Evolutionary conservation across 2,888 invertebrate species (phyloP).

Genomic region (Panopea generosa): DNA sequence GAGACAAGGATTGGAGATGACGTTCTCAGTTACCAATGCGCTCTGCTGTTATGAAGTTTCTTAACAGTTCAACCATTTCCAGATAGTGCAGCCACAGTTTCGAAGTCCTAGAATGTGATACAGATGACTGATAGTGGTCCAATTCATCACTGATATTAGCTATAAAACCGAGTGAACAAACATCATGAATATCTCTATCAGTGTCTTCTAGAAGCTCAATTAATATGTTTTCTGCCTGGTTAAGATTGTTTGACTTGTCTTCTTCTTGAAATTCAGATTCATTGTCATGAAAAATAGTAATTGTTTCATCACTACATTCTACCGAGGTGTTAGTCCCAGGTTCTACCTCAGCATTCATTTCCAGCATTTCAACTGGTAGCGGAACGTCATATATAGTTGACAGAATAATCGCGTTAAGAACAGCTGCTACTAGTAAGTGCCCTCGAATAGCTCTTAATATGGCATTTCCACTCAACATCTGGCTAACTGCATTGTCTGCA

Average conservation of each 20-base stretch:
- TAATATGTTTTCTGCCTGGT: not conserved
- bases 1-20: constrained; percentile 45
- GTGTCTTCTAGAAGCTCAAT: too few relatives aligned
- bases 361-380: constrained; percentile 1
- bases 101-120: too few relatives aligned
- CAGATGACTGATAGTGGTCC: too few relatives aligned
- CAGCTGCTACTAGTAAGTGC: constrained; percentile 55
- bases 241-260: not conserved
- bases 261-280: not conserved
- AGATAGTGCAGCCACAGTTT: too few relatives aligned
- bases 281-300: too few relatives aligned
- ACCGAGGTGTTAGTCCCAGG: too few relatives aligned
- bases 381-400: constrained; percentile 2
- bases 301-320: too few relatives aligned
- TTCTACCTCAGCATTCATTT: not conserved
- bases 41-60: constrained; percentile 57
- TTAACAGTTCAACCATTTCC: constrained; percentile 34
- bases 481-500: constrained; percentile 61
- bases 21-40: constrained; percentile 66
- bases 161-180: too few relatives aligned
- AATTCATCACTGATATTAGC: too few relatives aligned
- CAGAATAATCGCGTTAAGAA: constrained; percentile 22
- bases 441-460: too few relatives aligned
- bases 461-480: constrained; percentile 66
- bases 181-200: too few relatives aligned